These are phyloP conservation scores for Ahaetulla prasina DNA, from an alignment of 2,113 vertebrate genomes.

Conservation along the genomic window DNA sequence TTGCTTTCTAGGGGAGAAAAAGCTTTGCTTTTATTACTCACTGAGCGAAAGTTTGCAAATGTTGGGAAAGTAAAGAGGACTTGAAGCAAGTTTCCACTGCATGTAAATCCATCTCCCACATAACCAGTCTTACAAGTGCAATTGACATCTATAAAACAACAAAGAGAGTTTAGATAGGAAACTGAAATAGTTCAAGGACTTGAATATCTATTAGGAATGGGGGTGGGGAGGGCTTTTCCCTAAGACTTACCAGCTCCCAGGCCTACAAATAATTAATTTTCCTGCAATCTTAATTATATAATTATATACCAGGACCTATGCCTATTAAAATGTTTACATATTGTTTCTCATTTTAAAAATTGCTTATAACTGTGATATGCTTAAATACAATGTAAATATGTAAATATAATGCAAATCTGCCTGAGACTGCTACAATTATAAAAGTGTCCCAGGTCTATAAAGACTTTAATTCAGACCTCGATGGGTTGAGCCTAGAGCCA, in stretches of 20 bases:
- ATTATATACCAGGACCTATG: not conserved
- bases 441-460: not conserved
- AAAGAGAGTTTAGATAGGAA: not conserved
- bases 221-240: too few relatives aligned
- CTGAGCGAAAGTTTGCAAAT: slow-evolving; percentile 83
- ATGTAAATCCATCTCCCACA: slow-evolving; percentile 82
- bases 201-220: not conserved
- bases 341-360: not conserved
- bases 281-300: not conserved
- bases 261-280: not conserved
- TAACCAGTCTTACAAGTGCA: slow-evolving; percentile 87
- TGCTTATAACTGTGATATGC: not conserved
- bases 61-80: slow-evolving; percentile 77
- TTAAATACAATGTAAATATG: not conserved
- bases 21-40: slow-evolving; percentile 49
- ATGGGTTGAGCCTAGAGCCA: not conserved
- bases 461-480: not conserved
- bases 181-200: not conserved
- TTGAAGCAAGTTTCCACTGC: slow-evolving; percentile 88
- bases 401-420: not conserved
- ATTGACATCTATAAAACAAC: slow-evolving; percentile 77
- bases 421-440: not conserved
- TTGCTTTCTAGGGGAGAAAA: not conserved
- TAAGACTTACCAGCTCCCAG: not conserved
- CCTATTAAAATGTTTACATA: not conserved